These are phyloP conservation scores for Meiosimyza platycephala DNA, from an alignment of 2,888 invertebrate genomes.

Conservation along the genomic window DNA sequence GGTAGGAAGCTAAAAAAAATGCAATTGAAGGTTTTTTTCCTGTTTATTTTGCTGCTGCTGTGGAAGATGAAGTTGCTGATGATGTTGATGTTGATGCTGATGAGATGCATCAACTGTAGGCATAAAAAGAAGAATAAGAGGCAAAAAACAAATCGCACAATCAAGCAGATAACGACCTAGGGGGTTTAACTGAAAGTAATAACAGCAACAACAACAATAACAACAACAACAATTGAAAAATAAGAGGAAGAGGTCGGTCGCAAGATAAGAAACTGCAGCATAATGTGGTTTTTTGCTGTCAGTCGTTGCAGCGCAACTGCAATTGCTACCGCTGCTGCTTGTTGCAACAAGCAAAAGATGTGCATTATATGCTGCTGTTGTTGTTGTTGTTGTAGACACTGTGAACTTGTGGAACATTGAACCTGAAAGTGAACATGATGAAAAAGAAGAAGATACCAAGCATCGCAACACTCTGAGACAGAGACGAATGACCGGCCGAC, in stretches of 20 bases:
- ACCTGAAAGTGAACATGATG: constrained; percentile 35
- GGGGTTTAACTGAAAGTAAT: background rate
- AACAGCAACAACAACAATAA: constrained; percentile 11
- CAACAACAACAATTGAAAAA: background rate
- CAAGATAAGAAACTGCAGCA: background rate
- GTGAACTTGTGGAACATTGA: constrained; percentile 33
- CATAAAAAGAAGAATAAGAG: background rate
- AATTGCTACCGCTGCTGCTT: constrained; percentile 10
- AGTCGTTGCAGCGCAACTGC: background rate
- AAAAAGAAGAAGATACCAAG: constrained; percentile 29
- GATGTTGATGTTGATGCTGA: constrained; percentile 9
- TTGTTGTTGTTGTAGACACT: constrained; percentile 1
- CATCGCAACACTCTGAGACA: constrained; percentile 13
- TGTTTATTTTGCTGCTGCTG: background rate
- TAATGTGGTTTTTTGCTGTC: background rate
- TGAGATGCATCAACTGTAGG: background rate
- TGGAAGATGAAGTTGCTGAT: background rate
- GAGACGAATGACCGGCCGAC: constrained; percentile 35
- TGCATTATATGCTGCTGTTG: background rate
- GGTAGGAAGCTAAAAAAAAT: too few relatives aligned
- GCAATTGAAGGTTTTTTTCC: background rate
- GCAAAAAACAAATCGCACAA: too few relatives aligned
- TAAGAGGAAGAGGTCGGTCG: background rate
- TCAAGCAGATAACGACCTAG: too few relatives aligned
- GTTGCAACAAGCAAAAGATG: background rate